A percentile compares a stretch with the other conserved stretches of the same genome.
Conservation (phyloP, 2,113 vertebrate genomes). For the Lathamus discolor region DNA sequence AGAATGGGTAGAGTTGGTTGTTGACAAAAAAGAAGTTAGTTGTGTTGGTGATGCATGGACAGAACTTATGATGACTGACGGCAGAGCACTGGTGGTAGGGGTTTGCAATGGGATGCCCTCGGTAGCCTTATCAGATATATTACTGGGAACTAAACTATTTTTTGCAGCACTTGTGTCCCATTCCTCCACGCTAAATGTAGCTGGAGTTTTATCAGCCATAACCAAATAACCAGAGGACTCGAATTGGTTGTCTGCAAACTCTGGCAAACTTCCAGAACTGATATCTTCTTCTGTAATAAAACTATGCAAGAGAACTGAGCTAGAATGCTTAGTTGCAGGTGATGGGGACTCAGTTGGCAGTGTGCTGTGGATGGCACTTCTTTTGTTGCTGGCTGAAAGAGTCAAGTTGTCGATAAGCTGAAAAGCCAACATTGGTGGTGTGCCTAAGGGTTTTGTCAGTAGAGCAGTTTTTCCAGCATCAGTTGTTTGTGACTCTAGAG, state of each 20-base stretch:
- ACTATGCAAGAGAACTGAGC: not conserved
- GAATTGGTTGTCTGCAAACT: not conserved
- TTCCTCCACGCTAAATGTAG: not conserved
- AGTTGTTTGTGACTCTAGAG: not conserved
- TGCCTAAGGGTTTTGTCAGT: not conserved
- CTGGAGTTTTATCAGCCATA: not conserved
- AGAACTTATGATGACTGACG: slow-evolving; percentile 56
- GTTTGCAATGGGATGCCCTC: slow-evolving; percentile 48
- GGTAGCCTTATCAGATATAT: not conserved
- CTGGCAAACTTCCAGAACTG: not conserved
- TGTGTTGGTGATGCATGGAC: slow-evolving; percentile 64
- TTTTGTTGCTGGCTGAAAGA: slow-evolving; percentile 29
- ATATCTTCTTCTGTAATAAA: slow-evolving; percentile 9
- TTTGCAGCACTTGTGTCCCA: not conserved
- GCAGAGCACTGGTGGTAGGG: slow-evolving; percentile 44
- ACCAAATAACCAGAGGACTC: slow-evolving; percentile 8
- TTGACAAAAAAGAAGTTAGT: slow-evolving; percentile 32
- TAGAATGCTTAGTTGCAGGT: not conserved
- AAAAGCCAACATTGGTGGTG: not conserved
- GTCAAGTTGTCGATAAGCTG: slow-evolving; percentile 18
- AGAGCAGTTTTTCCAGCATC: not conserved
- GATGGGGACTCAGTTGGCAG: not conserved
- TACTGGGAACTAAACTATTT: not conserved
- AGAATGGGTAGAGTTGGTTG: slow-evolving; percentile 71
- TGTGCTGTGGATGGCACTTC: not conserved